Percentiles rank a stretch among this genome's conserved stretches.
phyloP scores from a whole-genome alignment of 64 coral and sea anemone species.

The Montipora foliosa region DNA sequence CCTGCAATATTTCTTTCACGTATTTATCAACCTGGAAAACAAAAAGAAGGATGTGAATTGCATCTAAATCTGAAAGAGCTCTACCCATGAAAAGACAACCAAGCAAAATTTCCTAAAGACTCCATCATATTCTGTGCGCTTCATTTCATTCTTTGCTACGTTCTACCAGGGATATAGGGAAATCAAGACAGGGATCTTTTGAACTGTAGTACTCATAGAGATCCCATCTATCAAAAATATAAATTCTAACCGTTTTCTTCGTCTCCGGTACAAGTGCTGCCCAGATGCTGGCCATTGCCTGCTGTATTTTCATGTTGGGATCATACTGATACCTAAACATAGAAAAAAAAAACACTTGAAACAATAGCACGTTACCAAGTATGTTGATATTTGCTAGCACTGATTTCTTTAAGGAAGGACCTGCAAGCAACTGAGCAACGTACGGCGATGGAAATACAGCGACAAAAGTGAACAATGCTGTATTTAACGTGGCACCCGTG shows the following conservation, averaged over 20 bases:
- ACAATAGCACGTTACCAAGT: neutral
- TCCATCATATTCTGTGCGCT: no score
- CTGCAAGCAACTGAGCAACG: neutral
- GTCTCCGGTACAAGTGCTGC: constrained; percentile 89
- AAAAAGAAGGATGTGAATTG: neutral
- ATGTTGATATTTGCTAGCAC: neutral
- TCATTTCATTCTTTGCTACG: no score
- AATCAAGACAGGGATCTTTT: no score
- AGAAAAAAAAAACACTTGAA: neutral
- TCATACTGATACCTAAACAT: constrained; percentile 90
- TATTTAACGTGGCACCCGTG: no score
- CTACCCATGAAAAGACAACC: no score
- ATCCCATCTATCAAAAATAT: no score
- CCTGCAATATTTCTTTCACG: constrained; percentile 85
- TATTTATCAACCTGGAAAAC: constrained; percentile 89
- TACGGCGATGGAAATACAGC: neutral
- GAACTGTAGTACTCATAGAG: no score
- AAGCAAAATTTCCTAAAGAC: neutral
- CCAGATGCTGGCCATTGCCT: constrained; percentile 98
- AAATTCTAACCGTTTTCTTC: constrained; percentile 77
- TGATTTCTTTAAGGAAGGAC: neutral
- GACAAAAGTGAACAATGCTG: neutral
- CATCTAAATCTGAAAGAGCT: neutral
- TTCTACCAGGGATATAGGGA: no score
- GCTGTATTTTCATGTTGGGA: constrained; percentile 88